phyloP scores from a whole-genome alignment of 2,113 vertebrate species.

The Cromileptes altivelis region DNA sequence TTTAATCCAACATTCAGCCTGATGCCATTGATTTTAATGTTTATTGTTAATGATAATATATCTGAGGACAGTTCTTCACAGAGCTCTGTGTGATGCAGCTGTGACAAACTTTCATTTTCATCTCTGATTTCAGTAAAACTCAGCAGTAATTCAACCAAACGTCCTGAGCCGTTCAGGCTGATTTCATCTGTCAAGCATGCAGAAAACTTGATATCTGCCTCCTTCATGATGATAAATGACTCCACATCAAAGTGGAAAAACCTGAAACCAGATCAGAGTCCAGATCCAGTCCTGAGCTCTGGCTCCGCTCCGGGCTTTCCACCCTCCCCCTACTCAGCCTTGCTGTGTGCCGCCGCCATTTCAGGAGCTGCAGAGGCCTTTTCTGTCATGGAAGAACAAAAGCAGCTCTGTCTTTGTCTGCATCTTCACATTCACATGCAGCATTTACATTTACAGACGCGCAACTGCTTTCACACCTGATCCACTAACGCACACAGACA shows the following conservation, averaged over 20 bases:
- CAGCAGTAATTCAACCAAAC: too few relatives aligned
- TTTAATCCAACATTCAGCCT: too few relatives aligned
- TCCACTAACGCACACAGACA: not conserved
- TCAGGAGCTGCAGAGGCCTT: constrained; percentile 71
- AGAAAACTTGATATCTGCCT: rapidly evolving
- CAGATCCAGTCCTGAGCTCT: constrained; percentile 31
- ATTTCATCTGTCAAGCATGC: not conserved
- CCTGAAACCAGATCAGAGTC: constrained; percentile 48
- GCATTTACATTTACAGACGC: not conserved
- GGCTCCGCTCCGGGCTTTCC: constrained; percentile 60
- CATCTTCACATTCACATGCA: constrained; percentile 35
- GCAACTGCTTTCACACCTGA: not conserved
- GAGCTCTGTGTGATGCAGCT: too few relatives aligned
- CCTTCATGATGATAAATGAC: not conserved
- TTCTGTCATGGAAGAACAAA: constrained; percentile 80
- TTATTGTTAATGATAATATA: too few relatives aligned
- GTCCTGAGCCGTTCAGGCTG: not conserved
- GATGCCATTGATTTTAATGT: too few relatives aligned
- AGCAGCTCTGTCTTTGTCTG: constrained; percentile 71
- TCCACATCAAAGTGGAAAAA: not conserved
- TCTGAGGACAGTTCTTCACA: too few relatives aligned
- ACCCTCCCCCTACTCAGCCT: not conserved
- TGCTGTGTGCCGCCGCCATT: constrained; percentile 77
- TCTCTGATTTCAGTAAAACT: not conserved
- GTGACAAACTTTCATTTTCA: not conserved